Evolutionary conservation across 2,797 vertebrate genomes (phyloP), one percentile per base, ranked within the genome.

Genomic region (Peromyscus eremicus): DNA sequence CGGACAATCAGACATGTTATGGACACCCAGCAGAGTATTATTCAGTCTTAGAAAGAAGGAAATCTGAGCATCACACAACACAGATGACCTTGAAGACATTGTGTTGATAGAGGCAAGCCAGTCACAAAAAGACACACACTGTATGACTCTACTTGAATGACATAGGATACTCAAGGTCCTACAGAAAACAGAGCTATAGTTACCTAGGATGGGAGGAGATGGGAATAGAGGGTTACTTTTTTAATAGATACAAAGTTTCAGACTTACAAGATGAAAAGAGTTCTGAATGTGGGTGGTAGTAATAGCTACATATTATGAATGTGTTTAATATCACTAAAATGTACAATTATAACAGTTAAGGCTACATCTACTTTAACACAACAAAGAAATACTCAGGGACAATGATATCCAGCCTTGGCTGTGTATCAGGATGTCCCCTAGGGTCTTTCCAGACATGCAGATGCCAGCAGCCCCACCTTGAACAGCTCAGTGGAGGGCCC

Each of bases 191-290:
- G 64, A 93, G 84, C 11, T 2, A 2, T 83, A n/a, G 37, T 37
- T 55, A 66, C 40, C 68, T 64, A 64, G 16, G 14, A 25, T 64
- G 6, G 49, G 29, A 16, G 68, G 49, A 62, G 23, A 32, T 11
- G 9, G 34, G 29, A 84, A 43, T 7, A 34, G 11, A 40, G 14
- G 25, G 34, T 55, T 88, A 76, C 23, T 89, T 13, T 40, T 37
- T 92, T 40, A 92, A 60, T 49, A 66, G 52, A 21, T 40, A 89
- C 21, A 76, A 64, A 66, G 43, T 83, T 92, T 83, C 40, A 90
- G n/a, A 64, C 82, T 92, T 37, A 84, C 6, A 64, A 57, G 84
- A 73, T 85, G 43, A 89, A 92, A 91, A 89, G 52, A 43, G 37
- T 77, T 89, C 52, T 83, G 49, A 25, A 70, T 52, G 27, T 23